phyloP scores from a whole-genome alignment of 2,888 invertebrate genomes.

The Oligia latruncula region DNA sequence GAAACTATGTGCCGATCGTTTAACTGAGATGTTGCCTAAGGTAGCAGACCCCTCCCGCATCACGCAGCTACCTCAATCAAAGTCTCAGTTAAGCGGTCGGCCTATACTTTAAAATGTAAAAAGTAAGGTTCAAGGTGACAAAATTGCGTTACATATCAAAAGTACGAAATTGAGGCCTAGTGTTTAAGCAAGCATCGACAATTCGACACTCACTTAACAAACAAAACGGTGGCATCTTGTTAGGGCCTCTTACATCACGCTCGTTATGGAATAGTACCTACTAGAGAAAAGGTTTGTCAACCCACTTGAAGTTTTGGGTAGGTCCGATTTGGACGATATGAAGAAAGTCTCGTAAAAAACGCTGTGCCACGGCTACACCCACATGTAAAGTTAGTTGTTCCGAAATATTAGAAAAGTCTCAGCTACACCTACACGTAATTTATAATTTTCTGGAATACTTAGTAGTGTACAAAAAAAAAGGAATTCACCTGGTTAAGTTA shows the following conservation, averaged over 20 bases:
- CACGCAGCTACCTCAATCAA: too few relatives aligned
- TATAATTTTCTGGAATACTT: neutral
- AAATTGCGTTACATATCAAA: slow-evolving; percentile 13
- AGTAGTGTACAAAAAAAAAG: neutral
- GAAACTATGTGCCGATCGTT: neutral
- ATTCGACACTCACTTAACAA: slow-evolving; percentile 40
- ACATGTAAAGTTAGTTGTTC: neutral
- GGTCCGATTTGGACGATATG: neutral
- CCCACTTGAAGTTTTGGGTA: slow-evolving; percentile 15
- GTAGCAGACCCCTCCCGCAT: too few relatives aligned
- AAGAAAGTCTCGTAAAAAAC: slow-evolving; percentile 3
- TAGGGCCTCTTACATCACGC: slow-evolving; percentile 41
- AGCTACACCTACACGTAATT: neutral
- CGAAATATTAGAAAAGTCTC: neutral
- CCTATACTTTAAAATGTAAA: neutral
- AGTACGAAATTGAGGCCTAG: slow-evolving; percentile 19
- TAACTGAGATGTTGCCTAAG: too few relatives aligned
- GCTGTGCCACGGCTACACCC: neutral
- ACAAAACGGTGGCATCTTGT: slow-evolving; percentile 30
- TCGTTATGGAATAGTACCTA: slow-evolving; percentile 18
- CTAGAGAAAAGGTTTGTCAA: slow-evolving; percentile 38
- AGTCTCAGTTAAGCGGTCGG: too few relatives aligned
- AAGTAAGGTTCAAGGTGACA: neutral
- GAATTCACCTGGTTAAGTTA: neutral
- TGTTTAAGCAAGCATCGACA: slow-evolving; percentile 33